These are phyloP conservation scores for Arctopsyche grandis DNA, from an alignment of 1,140 invertebrate genomes.

Conservation along the genomic window DNA sequence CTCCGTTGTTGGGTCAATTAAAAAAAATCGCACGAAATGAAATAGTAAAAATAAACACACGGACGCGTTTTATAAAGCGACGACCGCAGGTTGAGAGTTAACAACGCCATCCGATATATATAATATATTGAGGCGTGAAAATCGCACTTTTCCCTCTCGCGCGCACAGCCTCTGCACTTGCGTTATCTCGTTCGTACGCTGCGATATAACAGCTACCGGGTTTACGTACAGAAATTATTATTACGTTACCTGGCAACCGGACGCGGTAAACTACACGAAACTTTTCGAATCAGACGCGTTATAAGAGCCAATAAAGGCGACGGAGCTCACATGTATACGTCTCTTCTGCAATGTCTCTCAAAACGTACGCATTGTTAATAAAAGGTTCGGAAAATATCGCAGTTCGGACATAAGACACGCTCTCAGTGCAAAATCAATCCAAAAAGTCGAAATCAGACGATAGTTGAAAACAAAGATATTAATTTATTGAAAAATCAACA, in stretches of 20 bases:
- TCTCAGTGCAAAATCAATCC: no score
- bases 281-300: neutral
- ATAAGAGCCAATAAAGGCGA: no score
- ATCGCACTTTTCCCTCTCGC: constrained; percentile 38
- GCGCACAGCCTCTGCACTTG: neutral
- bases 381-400: no score
- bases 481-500: no score
- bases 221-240: constrained; percentile 53
- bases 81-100: constrained; percentile 12
- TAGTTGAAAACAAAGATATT: no score
- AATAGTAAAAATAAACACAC: neutral
- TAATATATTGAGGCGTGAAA: constrained; percentile 36
- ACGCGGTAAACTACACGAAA: neutral
- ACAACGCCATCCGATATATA: constrained; percentile 17
- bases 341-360: no score
- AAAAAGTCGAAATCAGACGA: no score
- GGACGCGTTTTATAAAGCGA: neutral
- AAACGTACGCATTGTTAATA: no score
- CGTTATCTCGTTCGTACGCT: neutral
- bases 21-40: neutral
- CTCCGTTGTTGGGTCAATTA: neutral
- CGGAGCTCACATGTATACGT: no score
- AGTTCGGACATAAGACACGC: no score
- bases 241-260: constrained; percentile 42
- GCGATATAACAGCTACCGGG: constrained; percentile 48